Evolutionary conservation across 2,113 vertebrate genomes (phyloP), one percentile per base, ranked within the genome.

Genomic region (Melanerpes formicivorus): DNA sequence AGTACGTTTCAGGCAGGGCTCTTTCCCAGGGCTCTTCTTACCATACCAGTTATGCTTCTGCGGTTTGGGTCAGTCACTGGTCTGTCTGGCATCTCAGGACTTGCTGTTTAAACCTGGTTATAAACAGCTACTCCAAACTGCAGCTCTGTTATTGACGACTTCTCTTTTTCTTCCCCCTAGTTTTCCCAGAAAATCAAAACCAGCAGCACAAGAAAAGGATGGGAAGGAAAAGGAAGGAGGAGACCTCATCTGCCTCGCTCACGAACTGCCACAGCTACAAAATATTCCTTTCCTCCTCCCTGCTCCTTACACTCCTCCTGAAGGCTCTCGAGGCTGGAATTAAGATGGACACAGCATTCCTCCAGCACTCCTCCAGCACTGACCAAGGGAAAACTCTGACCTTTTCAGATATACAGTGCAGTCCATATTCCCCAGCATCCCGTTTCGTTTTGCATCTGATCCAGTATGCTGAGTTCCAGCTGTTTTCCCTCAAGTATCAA

Each of bases 401-500:
- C 98, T 98, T 98, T 98, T 78, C 96, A 95, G 96, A 93, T 97
- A 96, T 94, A 97, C 95, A 91, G 96, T 89, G 89, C 90, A 95
- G 95, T 96, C 97, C 97, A 97, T 97, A 98, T 97, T 98, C 97
- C 96, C 98, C 95, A 97, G 95, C 96, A 97, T 96, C 97, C 97
- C 97, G 93, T 97, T 97, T 96, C 90, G 25, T 90, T 95, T 84
- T 95, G 93, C 96, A 96, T 97, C 64, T 93, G 97, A 93, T 97
- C 96, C 97, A 97, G 96, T 93, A 90, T 96, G 94, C 95, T 97
- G 93, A 77, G 77, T 97, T 96, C 97, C 98, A 98, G 98, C 98
- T 98, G 98, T 98, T 98, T 98, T 97, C 98, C 97, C 98, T 98
- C 98, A 98, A 98, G 98, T 97, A 97, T 97, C 97, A 96, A 97